Evolutionary conservation across 2,888 invertebrate genomes (phyloP), one percentile per base, ranked within the genome.

Genomic region (Gandaritis pyraliata): DNA sequence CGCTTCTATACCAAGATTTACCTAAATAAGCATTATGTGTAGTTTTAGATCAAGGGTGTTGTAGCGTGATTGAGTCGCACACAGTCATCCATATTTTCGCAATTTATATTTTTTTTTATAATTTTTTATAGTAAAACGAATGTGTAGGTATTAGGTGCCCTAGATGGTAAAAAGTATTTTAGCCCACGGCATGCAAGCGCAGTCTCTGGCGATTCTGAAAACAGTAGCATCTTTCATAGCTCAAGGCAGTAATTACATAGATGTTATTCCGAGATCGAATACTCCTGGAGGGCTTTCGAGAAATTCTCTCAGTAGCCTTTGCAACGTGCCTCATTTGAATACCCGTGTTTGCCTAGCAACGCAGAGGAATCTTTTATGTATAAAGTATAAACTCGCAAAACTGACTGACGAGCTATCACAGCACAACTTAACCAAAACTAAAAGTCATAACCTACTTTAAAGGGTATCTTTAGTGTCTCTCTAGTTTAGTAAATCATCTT

Each of bases 181-280:
- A 10, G 52, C 47, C 47, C 47, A 30, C 47, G 52, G 39, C 52
- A 30, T 53, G 18, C 52, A 47, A 46, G 58, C 41, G 38, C 39
- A 45, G 45, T 55, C 51, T 61, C 46, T 29, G 30, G 11, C 50
- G 39, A 39, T 58, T 62, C 54, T 50, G 12, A 48, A 60, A 50
- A 59, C 63, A 55, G 51, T 59, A 48, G 58, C 63, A 61, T 62
- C 60, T 68, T 68, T 65, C 57, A 68, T 70, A 65, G 70, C 70
- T 65, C 65, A 69, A 65, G 70, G 68, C 68, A 50, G 61, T 67
- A 63, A 68, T 70, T 70, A 67, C 41, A 61, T 51, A 50, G 58
- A 66, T 62, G 54, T 62, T 50, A 61, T 65, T 53, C 61, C 38
- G 33, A 58, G 64, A 66, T 65, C 55, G 33, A 13, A 36, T 60